Base-by-base conservation (phyloP, 1,140 invertebrate species). In the Spodoptera frugiperda region DNA sequence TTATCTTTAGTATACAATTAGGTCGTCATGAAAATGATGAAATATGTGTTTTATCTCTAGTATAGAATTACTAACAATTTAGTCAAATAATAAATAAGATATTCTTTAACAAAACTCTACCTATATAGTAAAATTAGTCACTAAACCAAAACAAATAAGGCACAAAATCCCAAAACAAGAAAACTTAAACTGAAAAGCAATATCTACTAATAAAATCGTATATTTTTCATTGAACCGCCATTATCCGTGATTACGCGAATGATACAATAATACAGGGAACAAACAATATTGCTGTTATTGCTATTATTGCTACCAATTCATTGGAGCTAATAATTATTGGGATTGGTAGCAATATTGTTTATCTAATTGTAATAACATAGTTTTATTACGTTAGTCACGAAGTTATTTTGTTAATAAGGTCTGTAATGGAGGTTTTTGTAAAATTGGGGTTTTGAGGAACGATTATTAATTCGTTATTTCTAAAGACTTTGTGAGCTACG, bases 191-290 rank as follows among this genome's bases (percentile, higher is more conserved):
- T 11, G 33, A 33, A 44, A 44, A 63, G 44, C 59, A 12, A 21
- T 67, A 67, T 49, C 33, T 67, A 67, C 44, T 39, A 48, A 46
- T 67, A 49, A 67, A 63, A 63, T 25, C 44, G 44, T 48, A 67
- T 67, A 67, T 12, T 21, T 67, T 67, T 67, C 63, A 67, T 67
- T 67, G 57, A n/a, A 17, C 14, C 12, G 63, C 63, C 63, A 67
- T 67, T 67, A 67, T 67, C 63, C 12, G 19, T 67, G 46, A 67
- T 67, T 67, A 67, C 63, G 17, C 17, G 33, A 67, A 49, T 49
- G 63, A 49, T 67, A 67, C 63, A 44, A 49, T 67, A 46, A 21
- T 67, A 67, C 17, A 44, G 44, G 44, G 9, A n/a, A 59, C 15
- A 19, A n/a, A 59, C 15, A 19, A 33, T 25, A 67, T 67, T 49